phyloP scores from a whole-genome alignment of 2,888 invertebrate genomes.

The Tigriopus californicus region DNA sequence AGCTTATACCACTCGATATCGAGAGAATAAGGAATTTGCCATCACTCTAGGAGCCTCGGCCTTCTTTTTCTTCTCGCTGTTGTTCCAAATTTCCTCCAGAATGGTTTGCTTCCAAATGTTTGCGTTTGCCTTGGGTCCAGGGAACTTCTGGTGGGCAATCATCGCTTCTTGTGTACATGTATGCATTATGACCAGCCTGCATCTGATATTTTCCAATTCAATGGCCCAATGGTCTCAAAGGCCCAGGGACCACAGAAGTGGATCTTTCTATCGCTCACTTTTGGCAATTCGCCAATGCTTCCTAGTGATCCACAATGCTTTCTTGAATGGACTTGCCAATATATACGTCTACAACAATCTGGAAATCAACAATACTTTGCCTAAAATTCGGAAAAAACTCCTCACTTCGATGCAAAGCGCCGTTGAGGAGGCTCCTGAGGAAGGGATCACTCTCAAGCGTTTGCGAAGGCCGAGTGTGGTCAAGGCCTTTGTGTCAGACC shows the following conservation, averaged over 20 bases:
- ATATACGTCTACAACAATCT: conserved; percentile 8
- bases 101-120: conserved; percentile 13
- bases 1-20: conserved; percentile 1
- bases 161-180: not conserved
- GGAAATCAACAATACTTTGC: not conserved
- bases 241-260: not conserved
- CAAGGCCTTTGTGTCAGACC: too few relatives aligned
- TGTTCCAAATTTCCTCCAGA: not conserved
- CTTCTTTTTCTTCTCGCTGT: not conserved
- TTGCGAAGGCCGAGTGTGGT: too few relatives aligned
- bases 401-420: too few relatives aligned
- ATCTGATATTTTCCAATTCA: conserved; percentile 5
- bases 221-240: not conserved
- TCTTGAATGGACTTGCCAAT: conserved; percentile 7
- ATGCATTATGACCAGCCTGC: not conserved
- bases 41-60: not conserved
- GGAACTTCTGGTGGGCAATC: not conserved
- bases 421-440: too few relatives aligned
- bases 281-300: not conserved
- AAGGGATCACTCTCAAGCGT: too few relatives aligned
- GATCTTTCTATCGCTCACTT: too few relatives aligned
- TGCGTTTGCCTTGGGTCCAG: conserved; percentile 8
- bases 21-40: not conserved
- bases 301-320: not conserved
- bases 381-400: not conserved